Evolutionary conservation across 2,888 invertebrate species (phyloP).

Genomic region (Laspeyria flexula): DNA sequence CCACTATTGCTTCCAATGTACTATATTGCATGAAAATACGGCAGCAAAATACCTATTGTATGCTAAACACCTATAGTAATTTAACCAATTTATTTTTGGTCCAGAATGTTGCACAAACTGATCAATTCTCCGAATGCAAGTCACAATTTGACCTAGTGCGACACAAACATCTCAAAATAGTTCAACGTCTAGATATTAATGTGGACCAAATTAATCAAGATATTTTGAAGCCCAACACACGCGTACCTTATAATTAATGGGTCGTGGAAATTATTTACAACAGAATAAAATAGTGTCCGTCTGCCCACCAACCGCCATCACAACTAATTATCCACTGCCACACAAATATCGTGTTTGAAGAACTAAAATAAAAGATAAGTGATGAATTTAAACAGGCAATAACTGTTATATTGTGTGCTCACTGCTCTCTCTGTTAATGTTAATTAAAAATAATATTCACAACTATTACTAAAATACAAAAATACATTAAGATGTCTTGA

Average conservation of each 20-base stretch:
- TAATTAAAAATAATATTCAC: slow-evolving; percentile 2
- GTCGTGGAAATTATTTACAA: slow-evolving; percentile 29
- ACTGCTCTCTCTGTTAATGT: not conserved
- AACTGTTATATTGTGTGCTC: slow-evolving; percentile 2
- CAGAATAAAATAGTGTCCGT: slow-evolving; percentile 26
- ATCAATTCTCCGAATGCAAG: no score
- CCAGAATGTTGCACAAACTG: no score
- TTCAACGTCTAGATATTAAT: slow-evolving; percentile 26
- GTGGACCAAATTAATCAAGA: slow-evolving; percentile 24
- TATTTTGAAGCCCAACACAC: slow-evolving; percentile 23
- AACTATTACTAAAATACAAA: not conserved
- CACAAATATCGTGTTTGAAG: slow-evolving; percentile 21
- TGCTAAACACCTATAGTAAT: no score
- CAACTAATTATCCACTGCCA: slow-evolving; percentile 35
- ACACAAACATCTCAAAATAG: slow-evolving; percentile 10
- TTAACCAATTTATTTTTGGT: no score
- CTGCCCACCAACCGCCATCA: slow-evolving; percentile 30
- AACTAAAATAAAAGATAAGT: slow-evolving; percentile 16
- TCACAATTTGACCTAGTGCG: slow-evolving; percentile 6
- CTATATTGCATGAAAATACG: no score
- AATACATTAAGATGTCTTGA: no score
- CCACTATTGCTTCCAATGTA: no score
- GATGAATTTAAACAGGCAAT: slow-evolving; percentile 3
- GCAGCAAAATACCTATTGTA: no score
- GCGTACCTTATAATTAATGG: slow-evolving; percentile 28